These are phyloP conservation scores for Magallana gigas DNA, from an alignment of 1,140 invertebrate species.

Conservation along the genomic window DNA sequence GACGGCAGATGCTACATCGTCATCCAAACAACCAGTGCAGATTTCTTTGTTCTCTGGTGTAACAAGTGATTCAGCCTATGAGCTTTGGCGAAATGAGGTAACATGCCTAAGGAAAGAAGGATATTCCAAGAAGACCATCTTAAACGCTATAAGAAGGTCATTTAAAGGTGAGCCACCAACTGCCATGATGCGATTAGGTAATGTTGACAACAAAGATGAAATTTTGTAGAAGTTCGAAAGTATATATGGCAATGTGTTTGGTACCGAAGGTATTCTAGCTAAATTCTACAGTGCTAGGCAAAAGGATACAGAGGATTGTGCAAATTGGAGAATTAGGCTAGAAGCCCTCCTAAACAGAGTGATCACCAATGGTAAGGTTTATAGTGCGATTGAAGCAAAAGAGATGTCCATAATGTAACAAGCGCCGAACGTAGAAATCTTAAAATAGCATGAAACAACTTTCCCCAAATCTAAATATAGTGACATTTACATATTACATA, in stretches of 20 bases:
- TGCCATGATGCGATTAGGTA: neutral
- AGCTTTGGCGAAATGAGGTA: neutral
- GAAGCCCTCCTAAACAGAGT: neutral
- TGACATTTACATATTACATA: no score
- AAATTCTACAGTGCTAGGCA: neutral
- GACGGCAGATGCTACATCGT: neutral
- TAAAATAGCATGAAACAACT: no score
- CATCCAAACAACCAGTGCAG: neutral
- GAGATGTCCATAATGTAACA: neutral
- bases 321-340: neutral
- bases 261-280: neutral
- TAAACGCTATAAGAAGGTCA: neutral
- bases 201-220: neutral
- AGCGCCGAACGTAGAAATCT: no score
- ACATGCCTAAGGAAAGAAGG: neutral
- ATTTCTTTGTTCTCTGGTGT: neutral
- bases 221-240: neutral
- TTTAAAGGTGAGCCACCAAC: neutral
- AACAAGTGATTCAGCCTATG: neutral
- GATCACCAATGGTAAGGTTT: neutral
- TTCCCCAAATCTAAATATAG: no score
- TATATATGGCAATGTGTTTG: neutral
- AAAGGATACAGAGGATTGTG: neutral
- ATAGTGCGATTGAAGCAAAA: neutral
- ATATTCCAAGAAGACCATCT: slow-evolving; percentile 1